phyloP scores from a whole-genome alignment of 2,888 invertebrate genomes.

The Synanthedon myopaeformis region DNA sequence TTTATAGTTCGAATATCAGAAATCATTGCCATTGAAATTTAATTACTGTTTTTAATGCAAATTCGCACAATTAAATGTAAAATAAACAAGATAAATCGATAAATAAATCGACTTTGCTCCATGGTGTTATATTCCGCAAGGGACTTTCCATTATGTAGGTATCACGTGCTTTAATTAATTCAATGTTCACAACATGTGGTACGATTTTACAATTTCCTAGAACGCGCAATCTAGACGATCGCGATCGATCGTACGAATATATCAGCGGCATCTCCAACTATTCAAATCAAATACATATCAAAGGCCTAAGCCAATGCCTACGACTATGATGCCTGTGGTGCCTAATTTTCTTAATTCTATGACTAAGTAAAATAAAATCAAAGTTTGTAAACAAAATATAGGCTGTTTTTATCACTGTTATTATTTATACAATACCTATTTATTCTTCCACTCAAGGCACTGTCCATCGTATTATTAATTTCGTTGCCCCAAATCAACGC shows the following conservation, averaged over 20 bases:
- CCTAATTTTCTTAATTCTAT: too few species aligned
- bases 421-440: slow-evolving; percentile 57
- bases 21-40: too few species aligned
- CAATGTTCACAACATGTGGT: slow-evolving; percentile 28
- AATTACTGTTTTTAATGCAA: background rate
- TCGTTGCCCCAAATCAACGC: slow-evolving; percentile 81
- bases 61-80: background rate
- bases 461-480: slow-evolving; percentile 74
- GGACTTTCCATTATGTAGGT: slow-evolving; percentile 51
- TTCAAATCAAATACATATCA: too few species aligned
- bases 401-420: background rate
- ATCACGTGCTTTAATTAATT: slow-evolving; percentile 52
- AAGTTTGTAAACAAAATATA: too few species aligned
- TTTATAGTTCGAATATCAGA: too few species aligned
- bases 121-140: slow-evolving; percentile 8
- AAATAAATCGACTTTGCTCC: background rate
- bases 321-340: too few species aligned
- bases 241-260: background rate
- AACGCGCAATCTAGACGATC: slow-evolving; percentile 18
- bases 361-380: background rate
- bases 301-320: too few species aligned
- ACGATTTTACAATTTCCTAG: slow-evolving; percentile 9
- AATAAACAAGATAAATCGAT: background rate
- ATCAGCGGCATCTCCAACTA: background rate
- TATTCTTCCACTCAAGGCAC: slow-evolving; percentile 78